Evolutionary conservation across 2,888 invertebrate genomes (phyloP).

Genomic region (Heteromyza rotundicornis): DNA sequence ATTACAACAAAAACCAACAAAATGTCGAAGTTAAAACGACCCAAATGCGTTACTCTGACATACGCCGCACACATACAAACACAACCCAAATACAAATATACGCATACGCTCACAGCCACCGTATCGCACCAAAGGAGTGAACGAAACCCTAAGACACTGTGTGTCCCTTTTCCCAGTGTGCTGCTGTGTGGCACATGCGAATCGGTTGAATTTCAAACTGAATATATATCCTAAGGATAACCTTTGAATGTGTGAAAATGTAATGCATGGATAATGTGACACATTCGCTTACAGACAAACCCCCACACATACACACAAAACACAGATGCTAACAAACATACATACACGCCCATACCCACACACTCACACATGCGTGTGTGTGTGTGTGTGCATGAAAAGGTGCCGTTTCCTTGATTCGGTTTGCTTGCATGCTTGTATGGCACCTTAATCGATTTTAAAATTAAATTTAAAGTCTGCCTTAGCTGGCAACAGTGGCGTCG

Average conservation of each 20-base stretch:
- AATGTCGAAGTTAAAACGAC: not conserved
- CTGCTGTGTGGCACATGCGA: not conserved
- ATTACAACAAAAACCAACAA: constrained; percentile 26
- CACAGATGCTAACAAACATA: not conserved
- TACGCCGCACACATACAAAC: too few species aligned
- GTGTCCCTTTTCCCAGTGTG: too few species aligned
- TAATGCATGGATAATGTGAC: not conserved
- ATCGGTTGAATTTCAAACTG: not conserved
- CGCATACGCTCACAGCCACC: too few species aligned
- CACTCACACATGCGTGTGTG: not conserved
- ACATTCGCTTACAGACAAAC: not conserved
- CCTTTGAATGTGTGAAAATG: not conserved
- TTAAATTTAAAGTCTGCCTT: not conserved
- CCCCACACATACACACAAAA: not conserved
- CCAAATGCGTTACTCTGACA: not conserved
- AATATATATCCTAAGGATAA: constrained; percentile 4
- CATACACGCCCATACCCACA: not conserved
- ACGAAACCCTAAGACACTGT: too few species aligned
- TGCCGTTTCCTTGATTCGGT: too few species aligned
- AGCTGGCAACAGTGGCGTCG: not conserved
- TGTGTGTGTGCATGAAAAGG: too few species aligned
- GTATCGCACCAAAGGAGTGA: too few species aligned
- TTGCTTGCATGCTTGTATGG: too few species aligned
- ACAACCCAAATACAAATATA: too few species aligned
- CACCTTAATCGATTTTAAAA: constrained; percentile 5